A percentile compares a stretch with the other conserved stretches of the same genome.
Conservation (phyloP, 2,888 invertebrate species). For the Lacanobia oleracea region DNA sequence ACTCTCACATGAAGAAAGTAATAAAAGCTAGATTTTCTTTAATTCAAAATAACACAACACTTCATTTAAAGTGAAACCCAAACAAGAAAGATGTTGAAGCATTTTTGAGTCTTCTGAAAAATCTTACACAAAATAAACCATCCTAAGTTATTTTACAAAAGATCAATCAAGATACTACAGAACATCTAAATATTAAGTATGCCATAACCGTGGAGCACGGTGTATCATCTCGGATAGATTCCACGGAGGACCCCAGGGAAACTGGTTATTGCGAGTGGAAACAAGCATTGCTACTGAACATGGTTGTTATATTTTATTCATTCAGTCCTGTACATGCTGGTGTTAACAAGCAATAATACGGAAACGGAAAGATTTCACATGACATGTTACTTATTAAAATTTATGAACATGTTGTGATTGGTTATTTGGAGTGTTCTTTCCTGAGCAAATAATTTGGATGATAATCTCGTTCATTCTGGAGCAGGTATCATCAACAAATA, state of each 20-base stretch:
- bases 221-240: background rate
- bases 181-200: conserved; percentile 23
- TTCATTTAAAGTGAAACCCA: background rate
- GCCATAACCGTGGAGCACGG: background rate
- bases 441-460: background rate
- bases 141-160: background rate
- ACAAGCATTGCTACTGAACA: conserved; percentile 13
- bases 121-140: background rate
- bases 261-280: conserved; percentile 40
- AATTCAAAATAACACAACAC: background rate
- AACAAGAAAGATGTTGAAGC: background rate
- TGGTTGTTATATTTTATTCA: conserved; percentile 51
- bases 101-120: background rate
- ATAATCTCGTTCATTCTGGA: background rate
- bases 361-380: conserved; percentile 7
- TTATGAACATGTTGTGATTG: background rate
- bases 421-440: background rate
- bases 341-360: conserved; percentile 46
- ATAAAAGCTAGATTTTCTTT: background rate
- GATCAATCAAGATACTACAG: background rate
- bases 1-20: background rate
- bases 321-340: conserved; percentile 33
- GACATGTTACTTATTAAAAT: conserved; percentile 29
- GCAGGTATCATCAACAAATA: background rate
- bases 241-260: conserved; percentile 28